Conservation (phyloP, 2,113 vertebrate species). For the Ceratotherium simum region DNA sequence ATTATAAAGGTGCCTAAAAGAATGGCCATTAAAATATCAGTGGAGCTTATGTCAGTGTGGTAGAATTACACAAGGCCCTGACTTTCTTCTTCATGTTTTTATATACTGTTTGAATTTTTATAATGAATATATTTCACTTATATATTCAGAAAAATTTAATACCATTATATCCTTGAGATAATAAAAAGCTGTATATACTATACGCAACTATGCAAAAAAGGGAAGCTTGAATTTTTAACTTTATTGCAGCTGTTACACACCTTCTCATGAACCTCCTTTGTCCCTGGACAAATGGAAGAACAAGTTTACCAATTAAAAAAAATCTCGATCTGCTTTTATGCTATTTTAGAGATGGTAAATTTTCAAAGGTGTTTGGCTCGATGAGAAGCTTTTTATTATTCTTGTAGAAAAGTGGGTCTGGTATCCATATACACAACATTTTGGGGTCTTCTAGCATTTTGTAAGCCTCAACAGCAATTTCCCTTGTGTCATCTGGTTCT, state of each 20-base stretch:
- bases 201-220: not conserved
- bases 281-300: not conserved
- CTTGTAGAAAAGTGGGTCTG: not conserved
- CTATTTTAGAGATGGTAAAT: not conserved
- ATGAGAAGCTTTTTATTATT: not conserved
- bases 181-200: not conserved
- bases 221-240: constrained; percentile 9
- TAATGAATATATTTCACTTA: not conserved
- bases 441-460: not conserved
- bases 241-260: not conserved
- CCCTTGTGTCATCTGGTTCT: not conserved
- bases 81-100: not conserved
- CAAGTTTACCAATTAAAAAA: not conserved
- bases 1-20: not conserved
- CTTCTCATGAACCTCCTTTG: not conserved
- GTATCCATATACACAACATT: not conserved
- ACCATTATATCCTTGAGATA: not conserved
- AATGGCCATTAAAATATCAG: not conserved
- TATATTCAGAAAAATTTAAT: constrained; percentile 8
- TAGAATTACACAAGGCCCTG: not conserved
- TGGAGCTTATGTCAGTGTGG: not conserved
- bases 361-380: not conserved
- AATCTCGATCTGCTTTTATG: not conserved
- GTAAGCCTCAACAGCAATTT: not conserved
- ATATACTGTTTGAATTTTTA: not conserved